phyloP scores from a whole-genome alignment of 2,888 invertebrate genomes.

The Branchellion lobata region DNA sequence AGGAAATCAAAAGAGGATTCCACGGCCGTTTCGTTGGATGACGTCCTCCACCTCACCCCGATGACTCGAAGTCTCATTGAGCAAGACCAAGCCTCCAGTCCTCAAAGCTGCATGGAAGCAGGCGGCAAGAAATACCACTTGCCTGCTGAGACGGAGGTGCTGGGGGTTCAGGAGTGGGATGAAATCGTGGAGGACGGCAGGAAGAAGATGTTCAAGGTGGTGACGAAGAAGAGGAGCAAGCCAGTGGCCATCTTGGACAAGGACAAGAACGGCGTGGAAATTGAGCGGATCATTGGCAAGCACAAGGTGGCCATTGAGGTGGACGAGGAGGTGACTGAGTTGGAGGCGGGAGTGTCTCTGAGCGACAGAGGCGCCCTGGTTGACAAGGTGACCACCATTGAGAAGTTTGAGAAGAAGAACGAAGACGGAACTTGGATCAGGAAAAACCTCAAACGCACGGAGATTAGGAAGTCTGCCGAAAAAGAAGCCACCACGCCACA shows the following conservation, averaged over 20 bases:
- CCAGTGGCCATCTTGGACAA: slow-evolving; percentile 26
- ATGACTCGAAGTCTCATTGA: slow-evolving; percentile 2
- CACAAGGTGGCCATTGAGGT: slow-evolving; percentile 35
- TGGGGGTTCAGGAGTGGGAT: slow-evolving; percentile 41
- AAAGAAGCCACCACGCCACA: background rate
- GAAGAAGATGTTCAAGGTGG: slow-evolving; percentile 19
- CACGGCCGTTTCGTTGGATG: background rate
- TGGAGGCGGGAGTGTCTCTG: background rate
- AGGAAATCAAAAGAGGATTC: background rate
- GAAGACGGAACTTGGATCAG: slow-evolving; percentile 38
- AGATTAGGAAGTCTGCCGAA: slow-evolving; percentile 22
- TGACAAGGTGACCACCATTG: slow-evolving; percentile 25
- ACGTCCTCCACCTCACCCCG: background rate
- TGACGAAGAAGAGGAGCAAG: slow-evolving; percentile 11
- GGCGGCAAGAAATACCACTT: background rate
- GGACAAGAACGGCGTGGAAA: background rate
- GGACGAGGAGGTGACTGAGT: slow-evolving; percentile 35
- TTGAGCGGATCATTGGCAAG: slow-evolving; percentile 36
- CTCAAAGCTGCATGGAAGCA: background rate
- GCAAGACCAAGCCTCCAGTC: background rate
- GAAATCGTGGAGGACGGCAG: slow-evolving; percentile 18
- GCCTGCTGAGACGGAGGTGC: slow-evolving; percentile 20
- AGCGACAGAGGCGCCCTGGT: background rate
- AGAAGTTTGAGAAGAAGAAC: slow-evolving; percentile 18
- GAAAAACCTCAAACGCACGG: slow-evolving; percentile 33